Conservation (phyloP, 2,113 vertebrate genomes). For the Prionailurus bengalensis region DNA sequence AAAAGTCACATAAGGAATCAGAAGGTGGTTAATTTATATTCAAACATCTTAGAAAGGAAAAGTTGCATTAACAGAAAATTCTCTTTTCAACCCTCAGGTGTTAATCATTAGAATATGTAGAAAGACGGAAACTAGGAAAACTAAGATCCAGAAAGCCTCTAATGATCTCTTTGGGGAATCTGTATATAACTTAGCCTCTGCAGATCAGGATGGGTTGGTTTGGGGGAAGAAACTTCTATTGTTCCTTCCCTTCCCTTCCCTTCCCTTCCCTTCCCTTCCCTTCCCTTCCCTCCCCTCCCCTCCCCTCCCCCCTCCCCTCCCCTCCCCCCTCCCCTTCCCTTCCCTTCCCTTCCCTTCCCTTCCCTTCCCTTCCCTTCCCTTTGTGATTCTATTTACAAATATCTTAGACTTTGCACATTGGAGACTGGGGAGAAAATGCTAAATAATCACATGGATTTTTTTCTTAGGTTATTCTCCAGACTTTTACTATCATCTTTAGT, state of each 20-base stretch:
- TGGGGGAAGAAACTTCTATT: not conserved
- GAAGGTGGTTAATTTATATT: not conserved
- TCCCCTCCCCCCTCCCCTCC: not conserved
- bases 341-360: not conserved
- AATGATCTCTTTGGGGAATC: not conserved
- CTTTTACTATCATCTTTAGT: not conserved
- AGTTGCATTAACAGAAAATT: not conserved
- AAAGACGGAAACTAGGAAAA: not conserved
- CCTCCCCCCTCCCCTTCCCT: not conserved
- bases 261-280: too few species aligned
- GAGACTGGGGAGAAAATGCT: not conserved
- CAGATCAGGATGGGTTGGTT: not conserved
- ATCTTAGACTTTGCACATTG: not conserved
- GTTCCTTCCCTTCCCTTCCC: fast-evolving
- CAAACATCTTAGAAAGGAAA: not conserved
- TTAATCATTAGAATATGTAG: not conserved
- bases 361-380: not conserved
- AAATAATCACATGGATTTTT: not conserved
- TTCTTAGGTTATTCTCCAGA: not conserved
- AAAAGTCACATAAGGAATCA: not conserved
- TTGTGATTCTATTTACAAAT: not conserved
- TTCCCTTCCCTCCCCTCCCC: not conserved
- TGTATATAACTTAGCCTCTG: not conserved
- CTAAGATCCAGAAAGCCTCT: not conserved
- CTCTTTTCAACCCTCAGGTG: not conserved